Evolutionary conservation across 2,888 invertebrate species (phyloP).

Genomic region (Mongoloraphidia duomilia): DNA sequence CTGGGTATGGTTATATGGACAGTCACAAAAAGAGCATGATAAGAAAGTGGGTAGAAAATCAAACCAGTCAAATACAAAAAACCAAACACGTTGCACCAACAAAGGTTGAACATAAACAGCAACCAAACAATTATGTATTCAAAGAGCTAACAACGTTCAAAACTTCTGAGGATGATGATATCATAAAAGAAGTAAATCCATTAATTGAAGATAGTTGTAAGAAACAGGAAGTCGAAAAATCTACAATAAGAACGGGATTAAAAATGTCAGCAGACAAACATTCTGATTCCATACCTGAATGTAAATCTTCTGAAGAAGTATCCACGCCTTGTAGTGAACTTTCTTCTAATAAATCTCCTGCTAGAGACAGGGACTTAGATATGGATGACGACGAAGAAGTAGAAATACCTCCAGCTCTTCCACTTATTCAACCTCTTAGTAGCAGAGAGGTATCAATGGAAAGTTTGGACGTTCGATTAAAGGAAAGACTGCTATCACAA

Average conservation of each 20-base stretch:
- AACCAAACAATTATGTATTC: slow-evolving; percentile 29
- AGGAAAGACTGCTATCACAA: slow-evolving; percentile 46
- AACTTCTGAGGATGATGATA: slow-evolving; percentile 31
- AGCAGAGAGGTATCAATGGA: slow-evolving; percentile 73
- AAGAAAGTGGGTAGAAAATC: slow-evolving; percentile 84
- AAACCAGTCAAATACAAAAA: slow-evolving; percentile 67
- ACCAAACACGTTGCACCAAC: slow-evolving; percentile 42
- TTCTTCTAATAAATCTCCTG: slow-evolving; percentile 20
- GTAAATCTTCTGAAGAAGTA: slow-evolving; percentile 22
- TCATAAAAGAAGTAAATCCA: slow-evolving; percentile 26
- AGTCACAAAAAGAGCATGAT: slow-evolving; percentile 88
- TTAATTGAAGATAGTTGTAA: slow-evolving; percentile 37
- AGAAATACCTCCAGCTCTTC: slow-evolving; percentile 67
- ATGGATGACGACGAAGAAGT: slow-evolving; percentile 70
- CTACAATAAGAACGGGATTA: slow-evolving; percentile 43
- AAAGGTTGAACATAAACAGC: slow-evolving; percentile 26
- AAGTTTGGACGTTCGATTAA: slow-evolving; percentile 60
- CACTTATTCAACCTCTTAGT: slow-evolving; percentile 62
- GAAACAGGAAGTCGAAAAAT: slow-evolving; percentile 42
- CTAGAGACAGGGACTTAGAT: slow-evolving; percentile 38
- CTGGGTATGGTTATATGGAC: slow-evolving; percentile 81
- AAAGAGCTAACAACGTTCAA: slow-evolving; percentile 50
- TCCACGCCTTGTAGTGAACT: slow-evolving; percentile 6
- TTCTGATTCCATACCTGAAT: slow-evolving; percentile 25
- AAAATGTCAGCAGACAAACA: slow-evolving; percentile 26